Evolutionary conservation across 2,888 invertebrate genomes (phyloP).

Genomic region (Gymnoscelis rufifasciata): DNA sequence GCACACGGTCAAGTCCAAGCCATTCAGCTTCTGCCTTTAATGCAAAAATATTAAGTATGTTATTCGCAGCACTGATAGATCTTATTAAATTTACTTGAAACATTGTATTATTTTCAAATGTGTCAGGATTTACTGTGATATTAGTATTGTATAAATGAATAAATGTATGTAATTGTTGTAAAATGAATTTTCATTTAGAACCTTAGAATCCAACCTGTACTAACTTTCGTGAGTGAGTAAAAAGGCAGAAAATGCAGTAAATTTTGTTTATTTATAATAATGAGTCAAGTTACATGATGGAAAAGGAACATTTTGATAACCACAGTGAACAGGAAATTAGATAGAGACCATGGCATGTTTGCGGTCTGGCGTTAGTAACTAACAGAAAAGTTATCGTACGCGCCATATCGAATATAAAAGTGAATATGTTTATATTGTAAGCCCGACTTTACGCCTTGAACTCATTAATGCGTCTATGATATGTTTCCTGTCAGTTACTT

Average conservation of each 20-base stretch:
- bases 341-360: too few species aligned
- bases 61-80: conserved; percentile 47
- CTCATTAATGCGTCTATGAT: too few species aligned
- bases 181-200: background rate
- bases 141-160: background rate
- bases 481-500: too few species aligned
- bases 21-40: conserved; percentile 81
- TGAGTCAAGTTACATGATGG: too few species aligned
- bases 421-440: too few species aligned
- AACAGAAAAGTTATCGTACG: too few species aligned
- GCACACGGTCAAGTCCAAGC: conserved; percentile 82
- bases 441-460: too few species aligned
- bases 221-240: conserved; percentile 36
- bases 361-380: too few species aligned
- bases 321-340: too few species aligned
- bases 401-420: too few species aligned
- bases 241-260: conserved; percentile 42
- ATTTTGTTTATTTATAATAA: conserved; percentile 40
- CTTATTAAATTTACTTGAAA: conserved; percentile 35
- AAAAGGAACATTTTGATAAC: too few species aligned
- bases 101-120: background rate
- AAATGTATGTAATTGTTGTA: background rate
- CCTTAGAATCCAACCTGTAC: background rate
- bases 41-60: conserved; percentile 60
- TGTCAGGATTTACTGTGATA: conserved; percentile 40